Evolutionary conservation across 2,888 invertebrate genomes (phyloP).

Genomic region (Cynaeus angustus): DNA sequence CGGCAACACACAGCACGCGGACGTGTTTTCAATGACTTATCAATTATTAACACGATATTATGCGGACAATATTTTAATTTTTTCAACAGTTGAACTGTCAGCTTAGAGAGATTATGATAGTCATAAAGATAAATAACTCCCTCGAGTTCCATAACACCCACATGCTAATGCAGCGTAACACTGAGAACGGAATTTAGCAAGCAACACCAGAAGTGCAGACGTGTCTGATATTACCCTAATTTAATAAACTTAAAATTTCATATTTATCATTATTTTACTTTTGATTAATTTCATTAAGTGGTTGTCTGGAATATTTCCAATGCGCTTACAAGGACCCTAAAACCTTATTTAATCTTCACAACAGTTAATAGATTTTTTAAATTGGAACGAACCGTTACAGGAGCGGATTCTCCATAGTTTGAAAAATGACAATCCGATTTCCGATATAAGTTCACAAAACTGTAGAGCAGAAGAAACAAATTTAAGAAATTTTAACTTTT

Average conservation of each 20-base stretch:
- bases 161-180: conserved; percentile 34
- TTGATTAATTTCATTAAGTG: not conserved
- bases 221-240: conserved; percentile 12
- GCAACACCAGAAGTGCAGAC: conserved; percentile 27
- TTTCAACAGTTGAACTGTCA: conserved; percentile 35
- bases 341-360: not conserved
- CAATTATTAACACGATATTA: conserved; percentile 40
- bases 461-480: no score
- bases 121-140: conserved; percentile 45
- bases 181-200: conserved; percentile 12
- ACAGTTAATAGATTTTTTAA: not conserved
- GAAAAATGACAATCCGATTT: conserved; percentile 1
- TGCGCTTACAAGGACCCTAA: not conserved
- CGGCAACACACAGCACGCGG: conserved; percentile 15
- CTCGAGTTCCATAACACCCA: conserved; percentile 44
- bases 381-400: not conserved
- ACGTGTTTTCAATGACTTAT: conserved; percentile 35
- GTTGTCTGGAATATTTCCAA: not conserved
- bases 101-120: conserved; percentile 33
- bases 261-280: not conserved
- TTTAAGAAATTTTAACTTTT: no score
- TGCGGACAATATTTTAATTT: conserved; percentile 23
- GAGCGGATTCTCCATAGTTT: not conserved
- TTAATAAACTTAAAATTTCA: conserved; percentile 16
- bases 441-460: no score